Conservation (phyloP, 2,797 vertebrate species). For the Myiotriccus ornatus region DNA sequence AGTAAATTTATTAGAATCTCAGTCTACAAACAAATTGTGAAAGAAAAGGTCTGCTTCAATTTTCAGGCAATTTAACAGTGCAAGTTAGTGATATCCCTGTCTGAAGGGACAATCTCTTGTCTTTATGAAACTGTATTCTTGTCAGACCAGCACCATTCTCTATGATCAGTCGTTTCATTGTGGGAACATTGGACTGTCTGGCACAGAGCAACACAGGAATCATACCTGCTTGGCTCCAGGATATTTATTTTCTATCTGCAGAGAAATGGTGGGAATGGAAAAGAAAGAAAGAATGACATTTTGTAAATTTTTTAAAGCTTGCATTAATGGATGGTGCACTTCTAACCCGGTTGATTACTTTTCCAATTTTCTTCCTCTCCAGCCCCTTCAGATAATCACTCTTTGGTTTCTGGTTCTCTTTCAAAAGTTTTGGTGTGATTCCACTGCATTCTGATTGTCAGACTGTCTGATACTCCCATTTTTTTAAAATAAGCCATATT, state of each 20-base stretch:
- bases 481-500: neutral
- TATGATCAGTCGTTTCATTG: neutral
- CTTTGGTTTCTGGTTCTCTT: neutral
- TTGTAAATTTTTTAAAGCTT: neutral
- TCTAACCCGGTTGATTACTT: neutral
- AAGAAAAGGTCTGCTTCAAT: slow-evolving; percentile 49
- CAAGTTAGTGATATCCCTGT: neutral
- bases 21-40: slow-evolving; percentile 56
- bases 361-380: neutral
- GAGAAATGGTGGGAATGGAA: neutral
- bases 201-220: neutral
- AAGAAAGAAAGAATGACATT: neutral
- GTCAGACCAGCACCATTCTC: neutral
- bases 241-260: neutral
- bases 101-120: neutral
- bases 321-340: neutral
- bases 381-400: neutral
- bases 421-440: neutral
- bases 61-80: slow-evolving; percentile 30
- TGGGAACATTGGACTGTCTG: neutral
- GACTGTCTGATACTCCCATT: neutral
- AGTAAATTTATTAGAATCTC: slow-evolving; percentile 72
- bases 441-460: neutral
- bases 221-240: neutral
- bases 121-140: neutral